Conservation (phyloP, 2,888 invertebrate species). For the Tachina lurida region DNA sequence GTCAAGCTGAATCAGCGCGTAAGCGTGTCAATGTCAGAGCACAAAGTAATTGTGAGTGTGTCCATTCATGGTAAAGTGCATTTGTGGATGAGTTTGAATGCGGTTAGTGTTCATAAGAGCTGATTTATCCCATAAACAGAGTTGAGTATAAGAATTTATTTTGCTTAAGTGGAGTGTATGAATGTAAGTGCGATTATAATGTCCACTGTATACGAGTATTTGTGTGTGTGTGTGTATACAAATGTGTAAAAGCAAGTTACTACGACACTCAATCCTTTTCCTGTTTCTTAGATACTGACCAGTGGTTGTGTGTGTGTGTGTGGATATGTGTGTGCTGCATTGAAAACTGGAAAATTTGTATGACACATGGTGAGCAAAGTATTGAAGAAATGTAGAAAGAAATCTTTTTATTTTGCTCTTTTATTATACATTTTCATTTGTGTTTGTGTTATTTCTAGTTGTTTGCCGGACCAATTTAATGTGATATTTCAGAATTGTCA, state of each 20-base stretch:
- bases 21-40: constrained; percentile 68
- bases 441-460: constrained; percentile 3
- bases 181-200: constrained; percentile 7
- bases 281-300: constrained; percentile 27
- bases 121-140: constrained; percentile 51
- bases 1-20: constrained; percentile 71
- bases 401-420: constrained; percentile 19
- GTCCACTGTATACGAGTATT: not conserved
- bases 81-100: constrained; percentile 55
- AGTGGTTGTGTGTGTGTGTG: not conserved
- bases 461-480: constrained; percentile 24
- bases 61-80: constrained; percentile 11
- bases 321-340: not conserved
- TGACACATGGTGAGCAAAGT: constrained; percentile 60
- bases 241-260: not conserved
- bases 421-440: constrained; percentile 41
- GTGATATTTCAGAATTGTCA: constrained; percentile 37
- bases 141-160: constrained; percentile 52
- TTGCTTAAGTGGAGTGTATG: constrained; percentile 40
- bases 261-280: constrained; percentile 26
- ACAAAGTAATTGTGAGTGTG: constrained; percentile 36
- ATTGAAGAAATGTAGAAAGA: constrained; percentile 32
- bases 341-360: constrained; percentile 33
- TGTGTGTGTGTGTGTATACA: not conserved
- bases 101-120: constrained; percentile 53